Base-by-base conservation (phyloP, 2,797 vertebrate species). In the Bradypodion pumilum region DNA sequence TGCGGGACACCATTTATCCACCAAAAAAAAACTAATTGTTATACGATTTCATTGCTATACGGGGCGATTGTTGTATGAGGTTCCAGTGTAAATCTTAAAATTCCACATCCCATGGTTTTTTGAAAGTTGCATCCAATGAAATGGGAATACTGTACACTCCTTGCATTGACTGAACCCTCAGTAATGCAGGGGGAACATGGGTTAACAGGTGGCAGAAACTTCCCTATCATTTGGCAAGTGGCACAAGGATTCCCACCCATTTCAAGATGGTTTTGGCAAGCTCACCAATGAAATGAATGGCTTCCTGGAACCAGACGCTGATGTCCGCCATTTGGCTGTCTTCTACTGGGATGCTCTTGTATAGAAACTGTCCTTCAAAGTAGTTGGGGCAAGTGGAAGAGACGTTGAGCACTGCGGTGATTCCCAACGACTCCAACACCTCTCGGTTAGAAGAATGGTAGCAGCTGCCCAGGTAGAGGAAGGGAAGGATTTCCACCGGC, bases 341-440 rank as follows among this genome's bases (percentile, higher is more conserved):
- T 92, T 98, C 97, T 88, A 98, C 97, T 0, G 94, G 97, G 80
- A 98, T 95, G 40, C 95, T 95, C 90, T 97, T 96, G 90, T 98
- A 98, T 87, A 90, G 80, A 62, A 98, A 93, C 44, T 97, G 96
- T 1, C 93, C 95, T 89, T 98, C 97, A 0, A 96, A 97, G 86
- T 96, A 95, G 93, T 97, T 97, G 2, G 97, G 97, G 80, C 97
- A 97, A 83, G 96, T 95, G 60, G 97, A 96, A 0, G 97, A 97
- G 40, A 98, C 97, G 4, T 98, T 98, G 82, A 98, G 97, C 62
- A 98, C 96, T 0, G 97, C 97, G 0, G 97, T 98, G 93, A 98
- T 97, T 59, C 97, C 97, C 0, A 96, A 94, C 7, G 96, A 95
- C 70, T 91, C 91, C 63, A 98, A 95, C 1, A 95, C 96, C 89